Evolutionary conservation across 2,113 vertebrate species (phyloP), one percentile per base, ranked within the genome.

Genomic region (Alaudala cheleensis): DNA sequence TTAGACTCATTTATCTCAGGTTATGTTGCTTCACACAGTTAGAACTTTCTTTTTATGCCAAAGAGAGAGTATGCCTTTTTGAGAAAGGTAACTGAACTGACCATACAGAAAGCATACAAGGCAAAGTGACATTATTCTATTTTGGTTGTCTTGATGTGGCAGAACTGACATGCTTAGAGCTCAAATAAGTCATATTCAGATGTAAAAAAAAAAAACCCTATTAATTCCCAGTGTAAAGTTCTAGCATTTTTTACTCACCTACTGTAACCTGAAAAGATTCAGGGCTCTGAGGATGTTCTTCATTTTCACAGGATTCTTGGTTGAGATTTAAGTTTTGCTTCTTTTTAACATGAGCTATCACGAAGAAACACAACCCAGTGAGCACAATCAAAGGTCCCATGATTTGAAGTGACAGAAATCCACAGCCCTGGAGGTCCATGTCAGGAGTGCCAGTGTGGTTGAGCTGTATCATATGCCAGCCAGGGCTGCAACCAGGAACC

Each of bases 381-480:
- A 98, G 97, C 69, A 98, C 97, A 86, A 98, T 97, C 92, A 98
- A 90, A 45, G 98, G 98, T 57, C 98, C 98, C 97, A 98, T 92
- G 95, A 98, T 98, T 91, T 98, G 98, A 72, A 98, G 95, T 37
- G 98, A 98, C 73, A 98, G 95, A 86, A 98, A 97, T 45, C 97
- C 97, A 82, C 98, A 98, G 61, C 96, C 91, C 85, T 91, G 97
- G 80, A 95, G 64, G 50, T 97, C 96, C 8, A 39, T 1, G 4
- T 90, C 87, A 37, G 86, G 83, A 9, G 17, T 81, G 66, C 84
- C 61, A 2, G 98, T 98, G 57, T 97, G 91, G 40, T 98, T 98
- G 91, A 96, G 64, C 3, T 92, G 66, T 26, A 96, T 53, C 17
- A 37, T 86, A 8, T 50, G 71, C 97, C 95, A 97, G 49, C 69